A percentile compares a stretch with the other conserved stretches of the same genome.
phyloP scores from a whole-genome alignment of 2,888 invertebrate species.

The Phasia obesa region DNA sequence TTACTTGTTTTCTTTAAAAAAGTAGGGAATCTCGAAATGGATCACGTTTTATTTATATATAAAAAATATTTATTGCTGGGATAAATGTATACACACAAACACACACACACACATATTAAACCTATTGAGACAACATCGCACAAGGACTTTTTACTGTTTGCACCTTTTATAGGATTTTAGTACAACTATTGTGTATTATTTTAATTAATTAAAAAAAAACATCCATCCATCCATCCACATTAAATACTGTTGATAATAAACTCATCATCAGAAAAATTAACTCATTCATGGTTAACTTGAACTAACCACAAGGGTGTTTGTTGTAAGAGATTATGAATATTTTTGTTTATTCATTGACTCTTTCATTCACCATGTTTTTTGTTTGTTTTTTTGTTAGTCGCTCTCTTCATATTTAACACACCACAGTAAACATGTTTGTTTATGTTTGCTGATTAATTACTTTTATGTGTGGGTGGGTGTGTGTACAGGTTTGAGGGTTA shows the following conservation, averaged over 20 bases:
- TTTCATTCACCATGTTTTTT: neutral
- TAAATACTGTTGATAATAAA: neutral
- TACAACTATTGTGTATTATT: constrained; percentile 18
- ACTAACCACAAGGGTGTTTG: constrained; percentile 44
- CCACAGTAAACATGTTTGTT: neutral
- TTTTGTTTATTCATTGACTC: neutral
- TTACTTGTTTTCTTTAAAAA: too few species aligned
- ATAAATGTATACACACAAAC: neutral
- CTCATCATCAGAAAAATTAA: constrained; percentile 17
- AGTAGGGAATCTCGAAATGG: too few species aligned
- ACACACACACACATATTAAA: neutral
- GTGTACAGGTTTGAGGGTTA: neutral
- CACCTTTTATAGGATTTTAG: neutral
- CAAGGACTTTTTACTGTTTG: constrained; percentile 10
- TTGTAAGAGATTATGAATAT: constrained; percentile 4
- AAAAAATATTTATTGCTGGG: too few species aligned
- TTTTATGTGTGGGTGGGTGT: neutral
- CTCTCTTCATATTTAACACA: neutral
- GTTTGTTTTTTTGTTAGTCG: neutral
- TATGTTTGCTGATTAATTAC: neutral
- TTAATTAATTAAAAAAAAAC: constrained; percentile 50
- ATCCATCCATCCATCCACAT: neutral
- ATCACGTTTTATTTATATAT: too few species aligned
- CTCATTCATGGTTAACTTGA: constrained; percentile 39
- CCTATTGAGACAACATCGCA: constrained; percentile 12